These are phyloP conservation scores for Ceriagrion tenellum DNA, from an alignment of 2,888 invertebrate genomes.

Conservation along the genomic window DNA sequence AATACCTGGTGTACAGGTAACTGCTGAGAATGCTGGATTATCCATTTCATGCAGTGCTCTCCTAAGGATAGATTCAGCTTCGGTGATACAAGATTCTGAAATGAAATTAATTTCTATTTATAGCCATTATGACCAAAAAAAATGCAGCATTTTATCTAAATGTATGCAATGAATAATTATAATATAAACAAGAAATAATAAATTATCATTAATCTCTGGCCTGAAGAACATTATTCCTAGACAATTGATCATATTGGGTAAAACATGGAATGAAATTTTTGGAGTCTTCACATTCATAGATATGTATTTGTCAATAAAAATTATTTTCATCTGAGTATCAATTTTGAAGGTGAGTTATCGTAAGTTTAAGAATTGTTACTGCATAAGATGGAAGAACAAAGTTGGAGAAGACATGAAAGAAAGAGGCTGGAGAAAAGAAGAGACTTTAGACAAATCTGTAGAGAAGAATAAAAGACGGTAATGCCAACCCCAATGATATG, in stretches of 20 bases:
- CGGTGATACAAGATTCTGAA: constrained; percentile 77
- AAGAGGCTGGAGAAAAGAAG: no score
- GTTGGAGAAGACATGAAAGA: no score
- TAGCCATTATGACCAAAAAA: constrained; percentile 37
- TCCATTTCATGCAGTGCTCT: constrained; percentile 82
- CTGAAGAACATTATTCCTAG: background rate
- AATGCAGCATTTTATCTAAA: constrained; percentile 63
- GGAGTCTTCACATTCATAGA: background rate
- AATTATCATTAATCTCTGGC: background rate
- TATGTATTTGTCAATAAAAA: background rate
- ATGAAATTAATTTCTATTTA: constrained; percentile 68
- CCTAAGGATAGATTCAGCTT: constrained; percentile 79
- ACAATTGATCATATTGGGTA: background rate
- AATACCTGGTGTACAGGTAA: constrained; percentile 83
- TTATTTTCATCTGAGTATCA: background rate
- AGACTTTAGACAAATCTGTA: no score
- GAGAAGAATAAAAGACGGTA: no score
- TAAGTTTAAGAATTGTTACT: no score
- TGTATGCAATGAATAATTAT: background rate
- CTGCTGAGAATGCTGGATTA: constrained; percentile 84
- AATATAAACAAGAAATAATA: background rate
- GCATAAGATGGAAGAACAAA: no score
- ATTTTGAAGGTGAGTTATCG: background rate
- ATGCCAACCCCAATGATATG: no score
- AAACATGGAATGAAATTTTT: background rate